These are phyloP conservation scores for Archaeoteleia sp. DNA, from an alignment of 2,888 invertebrate genomes.

Conservation along the genomic window DNA sequence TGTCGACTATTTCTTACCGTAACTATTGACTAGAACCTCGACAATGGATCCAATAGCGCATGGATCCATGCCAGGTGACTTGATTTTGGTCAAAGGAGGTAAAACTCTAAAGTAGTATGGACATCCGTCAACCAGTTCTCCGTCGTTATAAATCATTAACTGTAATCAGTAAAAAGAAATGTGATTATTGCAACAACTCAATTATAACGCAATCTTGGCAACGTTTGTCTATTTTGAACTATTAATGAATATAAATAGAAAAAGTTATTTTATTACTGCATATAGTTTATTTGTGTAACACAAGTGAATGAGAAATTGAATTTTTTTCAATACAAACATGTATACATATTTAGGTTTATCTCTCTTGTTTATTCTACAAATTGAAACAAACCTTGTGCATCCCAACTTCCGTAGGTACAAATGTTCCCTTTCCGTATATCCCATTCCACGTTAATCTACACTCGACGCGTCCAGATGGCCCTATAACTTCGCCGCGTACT, in stretches of 20 bases:
- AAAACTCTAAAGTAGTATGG: constrained; percentile 89
- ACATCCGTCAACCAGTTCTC: constrained; percentile 78
- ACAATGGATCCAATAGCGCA: constrained; percentile 96
- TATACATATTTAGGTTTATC: too few species aligned
- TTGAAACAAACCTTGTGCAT: constrained; percentile 91
- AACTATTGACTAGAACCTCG: constrained; percentile 93
- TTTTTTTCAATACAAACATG: too few species aligned
- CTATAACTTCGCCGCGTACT: constrained; percentile 85
- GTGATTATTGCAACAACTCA: constrained; percentile 16
- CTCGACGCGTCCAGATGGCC: constrained; percentile 83
- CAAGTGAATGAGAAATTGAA: too few species aligned
- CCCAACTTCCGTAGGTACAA: constrained; percentile 92
- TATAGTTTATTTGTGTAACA: too few species aligned
- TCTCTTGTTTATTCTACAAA: too few species aligned
- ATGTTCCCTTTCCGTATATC: constrained; percentile 84
- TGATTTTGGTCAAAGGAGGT: constrained; percentile 90
- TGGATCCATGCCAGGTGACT: constrained; percentile 94
- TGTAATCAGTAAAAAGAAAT: too few species aligned
- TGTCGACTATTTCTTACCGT: too few species aligned
- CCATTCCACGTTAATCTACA: constrained; percentile 75
- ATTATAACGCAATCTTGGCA: too few species aligned
- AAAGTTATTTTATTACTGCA: too few species aligned
- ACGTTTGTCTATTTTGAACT: too few species aligned
- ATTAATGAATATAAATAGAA: too few species aligned
- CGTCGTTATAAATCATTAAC: constrained; percentile 79